A percentile compares a stretch with the other conserved stretches of the same genome.
Conservation (phyloP, 2,888 invertebrate genomes). For the Metellina segmentata region DNA sequence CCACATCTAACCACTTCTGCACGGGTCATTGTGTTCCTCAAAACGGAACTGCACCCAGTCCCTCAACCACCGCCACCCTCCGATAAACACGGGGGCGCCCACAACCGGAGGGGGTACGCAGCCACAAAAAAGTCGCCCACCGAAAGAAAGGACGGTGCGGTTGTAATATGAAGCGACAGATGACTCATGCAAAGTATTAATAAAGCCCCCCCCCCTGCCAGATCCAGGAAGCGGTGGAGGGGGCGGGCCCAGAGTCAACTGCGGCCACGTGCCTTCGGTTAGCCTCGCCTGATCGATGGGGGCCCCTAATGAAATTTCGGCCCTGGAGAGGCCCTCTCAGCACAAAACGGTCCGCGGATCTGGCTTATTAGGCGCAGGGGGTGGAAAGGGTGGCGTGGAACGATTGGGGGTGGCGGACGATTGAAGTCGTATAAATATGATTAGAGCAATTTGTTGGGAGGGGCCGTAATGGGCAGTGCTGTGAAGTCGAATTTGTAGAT, state of each 20-base stretch:
- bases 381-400: neutral
- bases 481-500: constrained; percentile 3
- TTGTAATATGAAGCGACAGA: constrained; percentile 60
- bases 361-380: constrained; percentile 63
- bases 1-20: neutral
- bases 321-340: constrained; percentile 6
- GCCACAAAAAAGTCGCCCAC: constrained; percentile 14
- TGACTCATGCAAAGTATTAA: constrained; percentile 72
- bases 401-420: constrained; percentile 7
- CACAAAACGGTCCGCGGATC: constrained; percentile 44
- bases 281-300: constrained; percentile 62
- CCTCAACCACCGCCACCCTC: neutral
- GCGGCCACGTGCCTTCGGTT: constrained; percentile 73
- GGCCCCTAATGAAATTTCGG: constrained; percentile 69
- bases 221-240: constrained; percentile 3
- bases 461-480: neutral
- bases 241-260: constrained; percentile 70
- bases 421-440: constrained; percentile 73
- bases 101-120: neutral
- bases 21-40: neutral
- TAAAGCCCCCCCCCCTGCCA: constrained; percentile 50
- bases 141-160: constrained; percentile 11
- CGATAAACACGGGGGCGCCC: constrained; percentile 16
- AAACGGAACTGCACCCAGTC: neutral
- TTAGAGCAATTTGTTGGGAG: constrained; percentile 72